Base-by-base conservation (phyloP, 2,888 invertebrate species). In the Yponomeuta malinellus region DNA sequence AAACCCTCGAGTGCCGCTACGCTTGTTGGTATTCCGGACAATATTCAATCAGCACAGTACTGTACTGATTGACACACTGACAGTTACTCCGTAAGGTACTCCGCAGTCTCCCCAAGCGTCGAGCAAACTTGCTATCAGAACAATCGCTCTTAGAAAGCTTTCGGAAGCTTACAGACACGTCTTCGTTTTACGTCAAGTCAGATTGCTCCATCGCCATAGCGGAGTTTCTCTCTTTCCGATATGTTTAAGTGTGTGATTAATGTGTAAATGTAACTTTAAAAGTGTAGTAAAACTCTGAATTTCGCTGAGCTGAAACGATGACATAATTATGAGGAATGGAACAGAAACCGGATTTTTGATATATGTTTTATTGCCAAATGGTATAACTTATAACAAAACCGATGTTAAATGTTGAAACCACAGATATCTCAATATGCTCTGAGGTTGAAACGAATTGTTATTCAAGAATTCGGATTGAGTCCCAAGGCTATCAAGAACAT, bases 401-500 rank as follows among this genome's bases (percentile, higher is more conserved):
- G 8, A 12, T 59, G 5, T 59, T 59, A 12, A 59, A 59, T 15
- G 52, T 59, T 71, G 71, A 67, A 71, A 72, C 74, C 23, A 23
- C 23, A 23, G 23, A 23, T 23, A 23, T 23, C 23, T 23, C 23
- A 23, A 23, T 23, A 23, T 23, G 23, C 23, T 23, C 23, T 23
- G 23, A 23, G 1, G 52, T 59, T 71, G 71, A 67, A 71, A 72
- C 74, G 71, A 76, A 75, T 76, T 75, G 73, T 74, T 75, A 75
- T 76, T 75, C 75, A 74, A 72, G 71, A 71, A 71, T 65, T 65
- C 65, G 65, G 65, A 29, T 15, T 33, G 68, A 69, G 75, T 75
- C 71, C 73, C 76, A 77, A 77, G 76, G 76, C 73, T 71, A 73
- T 71, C 76, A 48, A 70, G 74, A 73, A 69, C 66, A 71, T 68